A percentile compares a stretch with the other conserved stretches of the same genome.
Evolutionary conservation across 2,113 vertebrate genomes (phyloP).

Genomic region (Mesembrinibis cayennensis): DNA sequence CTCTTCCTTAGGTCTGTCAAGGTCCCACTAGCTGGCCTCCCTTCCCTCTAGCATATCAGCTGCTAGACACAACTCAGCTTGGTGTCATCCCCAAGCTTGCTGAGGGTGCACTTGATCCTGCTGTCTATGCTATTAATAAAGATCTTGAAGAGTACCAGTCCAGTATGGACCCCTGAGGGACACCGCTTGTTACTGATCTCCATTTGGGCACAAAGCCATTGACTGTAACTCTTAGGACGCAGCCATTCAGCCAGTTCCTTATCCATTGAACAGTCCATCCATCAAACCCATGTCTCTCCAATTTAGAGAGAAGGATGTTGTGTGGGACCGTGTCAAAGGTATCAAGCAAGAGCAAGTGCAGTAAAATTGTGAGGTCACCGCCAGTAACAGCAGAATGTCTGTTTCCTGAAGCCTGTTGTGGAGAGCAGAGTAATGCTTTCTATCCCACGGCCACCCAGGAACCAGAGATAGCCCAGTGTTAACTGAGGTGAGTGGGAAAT

Average conservation of each 20-base stretch:
- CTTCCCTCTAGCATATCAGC: background rate
- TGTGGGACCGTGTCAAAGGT: background rate
- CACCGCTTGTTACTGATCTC: background rate
- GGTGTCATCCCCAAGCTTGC: background rate
- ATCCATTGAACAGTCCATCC: background rate
- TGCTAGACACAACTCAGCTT: background rate
- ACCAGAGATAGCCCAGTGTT: background rate
- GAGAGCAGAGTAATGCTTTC: background rate
- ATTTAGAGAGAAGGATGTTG: background rate
- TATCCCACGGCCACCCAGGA: background rate
- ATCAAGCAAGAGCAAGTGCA: background rate
- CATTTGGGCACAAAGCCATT: background rate
- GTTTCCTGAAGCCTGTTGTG: background rate
- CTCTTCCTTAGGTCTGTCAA: background rate
- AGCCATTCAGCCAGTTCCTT: background rate
- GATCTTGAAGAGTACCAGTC: background rate
- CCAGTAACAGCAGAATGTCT: background rate
- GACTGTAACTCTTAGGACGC: background rate
- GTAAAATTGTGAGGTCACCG: background rate
- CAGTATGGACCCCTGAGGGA: background rate
- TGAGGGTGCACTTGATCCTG: background rate
- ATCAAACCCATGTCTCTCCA: background rate
- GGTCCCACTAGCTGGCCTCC: background rate
- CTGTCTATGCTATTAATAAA: background rate
- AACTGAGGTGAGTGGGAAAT: background rate